These are phyloP conservation scores for Lamproptera curius DNA, from an alignment of 2,888 invertebrate genomes.

Conservation along the genomic window DNA sequence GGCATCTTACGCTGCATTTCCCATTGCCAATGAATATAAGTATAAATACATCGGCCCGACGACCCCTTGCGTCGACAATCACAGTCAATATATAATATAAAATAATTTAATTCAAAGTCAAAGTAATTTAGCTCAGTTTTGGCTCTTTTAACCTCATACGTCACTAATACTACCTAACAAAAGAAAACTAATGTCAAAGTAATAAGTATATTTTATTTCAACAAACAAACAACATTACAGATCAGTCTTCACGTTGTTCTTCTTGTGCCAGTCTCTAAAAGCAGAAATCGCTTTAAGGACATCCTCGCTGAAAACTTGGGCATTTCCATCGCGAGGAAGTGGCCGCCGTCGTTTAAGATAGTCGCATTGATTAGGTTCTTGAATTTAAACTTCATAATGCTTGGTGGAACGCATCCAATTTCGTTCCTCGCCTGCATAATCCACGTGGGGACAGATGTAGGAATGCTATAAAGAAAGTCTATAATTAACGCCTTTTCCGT, in stretches of 20 bases:
- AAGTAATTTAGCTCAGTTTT: too few relatives aligned
- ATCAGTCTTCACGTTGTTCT: conserved; percentile 7
- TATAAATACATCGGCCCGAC: too few relatives aligned
- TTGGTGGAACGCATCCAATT: conserved; percentile 75
- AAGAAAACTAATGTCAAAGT: too few relatives aligned
- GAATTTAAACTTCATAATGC: conserved; percentile 75
- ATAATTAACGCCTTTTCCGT: too few relatives aligned
- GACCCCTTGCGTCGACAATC: too few relatives aligned
- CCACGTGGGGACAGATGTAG: conserved; percentile 42
- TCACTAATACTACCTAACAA: too few relatives aligned
- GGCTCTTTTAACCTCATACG: too few relatives aligned
- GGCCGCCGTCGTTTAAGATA: not conserved
- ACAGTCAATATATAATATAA: too few relatives aligned
- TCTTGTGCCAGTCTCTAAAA: not conserved
- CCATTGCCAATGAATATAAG: too few relatives aligned
- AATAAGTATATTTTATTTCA: conserved; percentile 6
- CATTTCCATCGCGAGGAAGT: not conserved
- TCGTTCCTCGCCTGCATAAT: conserved; percentile 85
- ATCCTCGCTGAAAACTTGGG: not conserved
- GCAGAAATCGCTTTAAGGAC: not conserved
- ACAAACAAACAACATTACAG: not conserved
- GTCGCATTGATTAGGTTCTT: not conserved
- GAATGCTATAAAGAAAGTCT: conserved; percentile 18
- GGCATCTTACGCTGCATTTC: too few relatives aligned
- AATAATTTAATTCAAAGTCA: too few relatives aligned